These are phyloP conservation scores for Eupsittula cactorum DNA, from an alignment of 2,113 vertebrate genomes.

Conservation along the genomic window DNA sequence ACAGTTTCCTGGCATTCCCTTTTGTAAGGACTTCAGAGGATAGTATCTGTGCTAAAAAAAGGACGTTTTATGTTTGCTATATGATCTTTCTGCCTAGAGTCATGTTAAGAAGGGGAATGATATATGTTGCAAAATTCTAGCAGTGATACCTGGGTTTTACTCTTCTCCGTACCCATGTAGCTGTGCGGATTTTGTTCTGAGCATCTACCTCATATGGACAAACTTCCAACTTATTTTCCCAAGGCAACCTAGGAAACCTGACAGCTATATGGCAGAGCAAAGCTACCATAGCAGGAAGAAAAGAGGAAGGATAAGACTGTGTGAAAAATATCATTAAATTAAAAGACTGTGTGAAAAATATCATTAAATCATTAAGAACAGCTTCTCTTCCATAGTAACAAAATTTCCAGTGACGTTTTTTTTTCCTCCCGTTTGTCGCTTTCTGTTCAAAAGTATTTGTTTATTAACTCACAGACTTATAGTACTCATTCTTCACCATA, in stretches of 20 bases:
- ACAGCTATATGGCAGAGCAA: neutral
- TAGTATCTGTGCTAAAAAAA: neutral
- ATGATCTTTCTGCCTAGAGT: neutral
- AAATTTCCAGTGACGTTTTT: neutral
- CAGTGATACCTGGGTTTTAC: neutral
- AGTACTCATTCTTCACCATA: fast-evolving
- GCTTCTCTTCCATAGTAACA: neutral
- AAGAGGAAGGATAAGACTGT: neutral
- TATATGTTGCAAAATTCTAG: neutral
- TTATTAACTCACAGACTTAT: neutral
- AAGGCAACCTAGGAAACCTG: neutral
- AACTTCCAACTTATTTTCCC: neutral
- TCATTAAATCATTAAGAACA: neutral
- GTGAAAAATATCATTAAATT: neutral
- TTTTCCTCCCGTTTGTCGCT: neutral
- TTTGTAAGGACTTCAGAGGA: conserved; percentile 3
- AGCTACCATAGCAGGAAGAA: neutral
- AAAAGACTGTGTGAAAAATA: neutral
- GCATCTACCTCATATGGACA: neutral
- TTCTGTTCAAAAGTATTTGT: neutral
- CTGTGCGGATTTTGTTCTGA: neutral
- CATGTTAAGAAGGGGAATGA: neutral
- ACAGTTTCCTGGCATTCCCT: neutral
- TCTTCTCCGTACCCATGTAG: neutral
- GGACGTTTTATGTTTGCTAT: neutral